Evolutionary conservation across 2,113 vertebrate species (phyloP).

Genomic region (Onychostruthus taczanowskii): DNA sequence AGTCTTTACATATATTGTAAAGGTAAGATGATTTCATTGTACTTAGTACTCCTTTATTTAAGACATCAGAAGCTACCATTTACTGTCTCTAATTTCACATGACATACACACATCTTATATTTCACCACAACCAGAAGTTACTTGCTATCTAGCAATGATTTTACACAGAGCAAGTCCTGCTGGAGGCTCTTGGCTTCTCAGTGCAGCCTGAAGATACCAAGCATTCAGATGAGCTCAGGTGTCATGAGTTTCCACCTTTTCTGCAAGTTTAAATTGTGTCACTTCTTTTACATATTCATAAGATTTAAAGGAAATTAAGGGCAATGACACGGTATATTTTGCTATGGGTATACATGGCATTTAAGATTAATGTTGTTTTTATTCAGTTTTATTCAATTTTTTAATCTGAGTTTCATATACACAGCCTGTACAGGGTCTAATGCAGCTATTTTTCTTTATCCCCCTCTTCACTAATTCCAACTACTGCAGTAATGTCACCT

Average conservation of each 20-base stretch:
- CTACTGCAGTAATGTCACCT: neutral
- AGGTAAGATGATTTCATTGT: neutral
- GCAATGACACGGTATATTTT: neutral
- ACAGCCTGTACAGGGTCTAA: neutral
- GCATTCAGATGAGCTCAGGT: neutral
- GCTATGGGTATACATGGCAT: neutral
- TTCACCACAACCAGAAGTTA: neutral
- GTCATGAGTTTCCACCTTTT: neutral
- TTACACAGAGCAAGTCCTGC: neutral
- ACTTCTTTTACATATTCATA: neutral
- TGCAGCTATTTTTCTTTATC: neutral
- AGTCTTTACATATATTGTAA: neutral
- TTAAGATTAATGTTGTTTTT: neutral
- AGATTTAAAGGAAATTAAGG: neutral
- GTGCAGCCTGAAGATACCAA: neutral
- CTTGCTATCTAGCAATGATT: neutral
- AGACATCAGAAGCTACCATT: neutral
- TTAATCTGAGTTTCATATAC: neutral
- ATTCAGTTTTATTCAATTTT: neutral
- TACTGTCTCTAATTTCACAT: neutral
- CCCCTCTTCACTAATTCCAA: neutral
- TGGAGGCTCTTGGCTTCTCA: neutral
- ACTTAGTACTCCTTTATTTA: neutral
- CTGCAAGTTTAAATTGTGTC: neutral
- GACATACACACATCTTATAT: neutral